Base-by-base conservation (phyloP, 2,113 vertebrate species). In the Hypomesus transpacificus region DNA sequence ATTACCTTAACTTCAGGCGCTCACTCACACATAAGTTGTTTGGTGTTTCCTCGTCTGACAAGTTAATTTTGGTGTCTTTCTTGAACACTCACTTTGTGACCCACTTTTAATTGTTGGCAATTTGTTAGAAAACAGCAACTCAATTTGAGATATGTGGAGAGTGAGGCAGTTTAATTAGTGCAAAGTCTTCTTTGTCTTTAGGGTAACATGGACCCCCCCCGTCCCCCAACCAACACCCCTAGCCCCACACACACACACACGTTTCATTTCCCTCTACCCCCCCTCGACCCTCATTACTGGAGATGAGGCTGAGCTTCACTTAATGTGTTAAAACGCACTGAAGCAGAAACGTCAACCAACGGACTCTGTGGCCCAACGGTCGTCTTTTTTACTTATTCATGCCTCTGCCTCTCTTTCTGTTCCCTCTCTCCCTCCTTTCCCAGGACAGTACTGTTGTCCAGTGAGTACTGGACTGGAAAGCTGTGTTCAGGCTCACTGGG, bases 291-390 rank as follows among this genome's bases (percentile, higher is more conserved):
- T 88, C 82, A 87, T 89, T 88, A 88, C 85, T 86, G 81, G 76
- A 77, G 62, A 82, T 53, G 20, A 31, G 26, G 78, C 18, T n/a
- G 81, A 74, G 82, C 81, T 84, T 81, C 85, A 85, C 87, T 82
- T 88, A 88, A 91, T 87, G 90, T 91, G 90, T 89, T 88, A 87
- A 86, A 89, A 89, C 77, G 70, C 85, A 85, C 81, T 87, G 76
- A 75, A 82, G 85, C 84, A 84, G 84, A 90, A 89, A 86, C 83
- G 71, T 87, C 82, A 86, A 85, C 87, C 86, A 90, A 85, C 88
- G 78, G 85, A 87, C 86, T 86, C 81, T 75, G 82, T 86, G 83
- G 85, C 86, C 82, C 77, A 84, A 84, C 74, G 81, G 79, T 4
- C 9, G 51, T 88, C 81, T 88, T 9, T 34, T 34, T 90, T 86